Percentiles rank a stretch among this genome's conserved stretches.
Evolutionary conservation across 2,888 invertebrate species (phyloP).

Genomic region (Dasysyrphus tricinctus): DNA sequence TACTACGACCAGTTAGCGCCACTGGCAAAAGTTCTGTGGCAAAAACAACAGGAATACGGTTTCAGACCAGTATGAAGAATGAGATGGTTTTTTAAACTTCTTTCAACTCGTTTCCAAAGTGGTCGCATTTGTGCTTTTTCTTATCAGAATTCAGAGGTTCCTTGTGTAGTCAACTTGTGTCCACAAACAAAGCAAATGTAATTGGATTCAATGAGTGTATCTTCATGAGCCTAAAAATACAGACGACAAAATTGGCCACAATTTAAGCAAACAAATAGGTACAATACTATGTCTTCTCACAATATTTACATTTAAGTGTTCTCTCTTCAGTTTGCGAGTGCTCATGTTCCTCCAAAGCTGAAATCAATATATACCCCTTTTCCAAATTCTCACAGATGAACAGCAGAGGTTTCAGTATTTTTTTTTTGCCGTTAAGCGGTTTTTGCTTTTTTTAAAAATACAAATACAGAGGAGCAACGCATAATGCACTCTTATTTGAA

Average conservation of each 20-base stretch:
- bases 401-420: background rate
- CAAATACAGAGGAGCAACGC: too few relatives aligned
- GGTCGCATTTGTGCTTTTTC: conserved; percentile 81
- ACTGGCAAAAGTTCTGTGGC: conserved; percentile 82
- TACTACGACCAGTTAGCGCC: conserved; percentile 83
- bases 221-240: conserved; percentile 79
- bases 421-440: too few relatives aligned
- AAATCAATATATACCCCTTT: background rate
- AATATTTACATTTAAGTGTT: too few relatives aligned
- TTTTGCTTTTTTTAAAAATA: too few relatives aligned
- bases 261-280: conserved; percentile 77
- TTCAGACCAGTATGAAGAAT: too few relatives aligned
- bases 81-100: conserved; percentile 82
- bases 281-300: conserved; percentile 39
- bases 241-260: background rate
- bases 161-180: conserved; percentile 80
- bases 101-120: conserved; percentile 81
- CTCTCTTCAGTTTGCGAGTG: conserved; percentile 53
- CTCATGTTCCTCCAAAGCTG: conserved; percentile 39
- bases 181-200: conserved; percentile 81
- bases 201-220: conserved; percentile 81
- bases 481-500: too few relatives aligned
- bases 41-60: conserved; percentile 83
- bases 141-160: conserved; percentile 81
- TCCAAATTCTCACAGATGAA: conserved; percentile 10